A percentile compares a stretch with the other conserved stretches of the same genome.
Evolutionary conservation across 30 jellyfish, hydroid and myxozoan species (phyloP).

Genomic region (Aurelia sp.): DNA sequence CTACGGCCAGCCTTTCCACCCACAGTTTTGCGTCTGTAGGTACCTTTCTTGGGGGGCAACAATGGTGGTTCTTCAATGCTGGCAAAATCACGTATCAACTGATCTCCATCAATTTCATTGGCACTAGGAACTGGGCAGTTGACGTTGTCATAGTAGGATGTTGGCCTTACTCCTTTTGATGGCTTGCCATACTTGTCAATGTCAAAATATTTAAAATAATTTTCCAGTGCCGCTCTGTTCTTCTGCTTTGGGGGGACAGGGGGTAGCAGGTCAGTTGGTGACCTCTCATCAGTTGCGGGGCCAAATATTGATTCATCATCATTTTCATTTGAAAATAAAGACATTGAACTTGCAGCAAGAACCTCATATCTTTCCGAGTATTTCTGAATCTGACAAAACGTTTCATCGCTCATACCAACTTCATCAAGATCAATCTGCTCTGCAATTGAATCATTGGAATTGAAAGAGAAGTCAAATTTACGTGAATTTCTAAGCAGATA

Average conservation of each 20-base stretch:
- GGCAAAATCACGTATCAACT: slow-evolving; percentile 36
- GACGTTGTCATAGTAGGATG: slow-evolving; percentile 91
- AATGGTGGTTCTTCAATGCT: slow-evolving; percentile 80
- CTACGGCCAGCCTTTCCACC: slow-evolving; percentile 1
- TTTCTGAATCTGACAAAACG: slow-evolving; percentile 76
- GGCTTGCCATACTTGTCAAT: slow-evolving; percentile 86
- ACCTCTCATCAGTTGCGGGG: slow-evolving; percentile 42
- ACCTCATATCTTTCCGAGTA: slow-evolving; percentile 82
- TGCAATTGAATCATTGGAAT: slow-evolving; percentile 42
- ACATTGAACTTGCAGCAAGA: slow-evolving; percentile 84
- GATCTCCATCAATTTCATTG: slow-evolving; percentile 83
- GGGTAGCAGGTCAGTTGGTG: slow-evolving; percentile 59
- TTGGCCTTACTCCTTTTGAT: slow-evolving; percentile 85
- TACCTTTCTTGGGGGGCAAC: slow-evolving; percentile 95
- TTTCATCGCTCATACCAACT: slow-evolving; percentile 88
- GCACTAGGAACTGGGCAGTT: slow-evolving; percentile 94
- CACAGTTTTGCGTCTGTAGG: slow-evolving; percentile 37
- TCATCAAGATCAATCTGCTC: slow-evolving; percentile 87
- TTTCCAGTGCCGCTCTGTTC: slow-evolving; percentile 55
- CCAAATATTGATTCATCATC: slow-evolving; percentile 83
- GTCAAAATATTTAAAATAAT: slow-evolving; percentile 66
- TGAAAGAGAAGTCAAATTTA: slow-evolving; percentile 19
- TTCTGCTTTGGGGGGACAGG: slow-evolving; percentile 91
- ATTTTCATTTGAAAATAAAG: slow-evolving; percentile 82
- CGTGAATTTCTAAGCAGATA: slow-evolving; percentile 21